Percentiles rank a stretch among this genome's conserved stretches.
These are phyloP conservation scores for Mycogona germanica DNA, from an alignment of 2,888 invertebrate genomes.

Conservation along the genomic window DNA sequence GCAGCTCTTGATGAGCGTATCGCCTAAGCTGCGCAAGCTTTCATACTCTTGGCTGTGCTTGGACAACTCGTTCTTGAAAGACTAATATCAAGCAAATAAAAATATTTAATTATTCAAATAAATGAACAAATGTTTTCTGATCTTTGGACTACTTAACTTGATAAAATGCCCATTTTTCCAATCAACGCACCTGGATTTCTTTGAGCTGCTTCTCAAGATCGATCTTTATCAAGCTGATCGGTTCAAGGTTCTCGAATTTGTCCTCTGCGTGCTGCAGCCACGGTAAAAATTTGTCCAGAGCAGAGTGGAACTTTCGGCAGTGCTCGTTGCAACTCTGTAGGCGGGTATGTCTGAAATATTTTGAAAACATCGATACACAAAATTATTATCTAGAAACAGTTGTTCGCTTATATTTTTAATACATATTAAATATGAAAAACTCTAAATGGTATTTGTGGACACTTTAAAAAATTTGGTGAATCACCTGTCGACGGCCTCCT, in stretches of 20 bases:
- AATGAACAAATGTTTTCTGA: too few species aligned
- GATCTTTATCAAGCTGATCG: conserved; percentile 61
- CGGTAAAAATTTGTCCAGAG: conserved; percentile 69
- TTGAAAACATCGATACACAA: too few species aligned
- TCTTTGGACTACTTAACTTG: too few species aligned
- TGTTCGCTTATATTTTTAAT: not conserved
- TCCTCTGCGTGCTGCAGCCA: conserved; percentile 83
- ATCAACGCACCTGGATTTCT: conserved; percentile 51
- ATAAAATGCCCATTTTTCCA: not conserved
- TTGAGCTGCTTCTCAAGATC: conserved; percentile 78
- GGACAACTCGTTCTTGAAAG: conserved; percentile 85
- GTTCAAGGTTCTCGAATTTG: conserved; percentile 60
- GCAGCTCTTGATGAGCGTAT: conserved; percentile 73
- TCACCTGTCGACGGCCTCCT: conserved; percentile 61
- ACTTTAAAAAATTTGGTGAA: not conserved
- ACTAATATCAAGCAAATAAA: conserved; percentile 23
- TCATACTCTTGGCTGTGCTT: conserved; percentile 90
- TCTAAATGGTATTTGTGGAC: too few species aligned
- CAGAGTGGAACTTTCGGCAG: conserved; percentile 76
- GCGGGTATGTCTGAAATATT: conserved; percentile 52
- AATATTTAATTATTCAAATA: not conserved
- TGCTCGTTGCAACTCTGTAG: conserved; percentile 79
- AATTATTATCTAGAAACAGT: not conserved
- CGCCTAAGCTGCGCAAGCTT: conserved; percentile 70
- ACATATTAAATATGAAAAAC: not conserved